Base-by-base conservation (phyloP, 2,888 invertebrate genomes). In the Amphiduros pacificus region DNA sequence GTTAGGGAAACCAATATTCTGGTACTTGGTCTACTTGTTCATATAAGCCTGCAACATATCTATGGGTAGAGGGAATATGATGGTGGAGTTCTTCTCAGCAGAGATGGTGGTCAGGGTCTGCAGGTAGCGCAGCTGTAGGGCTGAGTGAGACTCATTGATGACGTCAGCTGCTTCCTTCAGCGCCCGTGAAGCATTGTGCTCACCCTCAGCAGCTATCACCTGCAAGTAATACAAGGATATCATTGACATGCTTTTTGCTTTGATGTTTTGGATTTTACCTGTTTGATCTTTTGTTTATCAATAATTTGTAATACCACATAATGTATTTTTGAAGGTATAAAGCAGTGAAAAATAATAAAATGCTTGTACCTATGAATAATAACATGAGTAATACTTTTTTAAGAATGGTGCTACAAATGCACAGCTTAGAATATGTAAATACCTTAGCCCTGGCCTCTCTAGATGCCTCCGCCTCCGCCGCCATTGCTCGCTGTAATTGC, bases 51-150 rank as follows among this genome's bases (percentile, higher is more conserved):
- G 50, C 20, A 59, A 11, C 48, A 66, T 59, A 29, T 69, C 94
- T 84, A 95, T 88, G 4, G 93, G 93, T 74, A 93, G 84, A 22
- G 96, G 96, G 84, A 97, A 96, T 53, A 97, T 92, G 77, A 96
- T 97, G 2, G 96, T 97, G 9, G 95, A 95, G 82, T 96, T 96
- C 87, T 96, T 96, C 86, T 96, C 96, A 32, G 95, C 93, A 28
- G 94, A 94, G 78, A 96, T 95, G 57, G 94, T 93, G 85, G 92
- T 95, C 77, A 96, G 84, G 0, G 96, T 96, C 91, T 96, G 89
- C 63, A 94, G 85, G 77, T 95, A 96, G 65, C 95, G 89, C 24
- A 96, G 87, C 80, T 96, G 94, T 40, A 96, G 84, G 14, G 96
- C 96, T 5, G 94, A 93, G 9, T 94, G 94, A 56, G 93, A 93